Evolutionary conservation across 2,888 invertebrate species (phyloP), one percentile per base, ranked within the genome.

Genomic region (Drosophila limbata): DNA sequence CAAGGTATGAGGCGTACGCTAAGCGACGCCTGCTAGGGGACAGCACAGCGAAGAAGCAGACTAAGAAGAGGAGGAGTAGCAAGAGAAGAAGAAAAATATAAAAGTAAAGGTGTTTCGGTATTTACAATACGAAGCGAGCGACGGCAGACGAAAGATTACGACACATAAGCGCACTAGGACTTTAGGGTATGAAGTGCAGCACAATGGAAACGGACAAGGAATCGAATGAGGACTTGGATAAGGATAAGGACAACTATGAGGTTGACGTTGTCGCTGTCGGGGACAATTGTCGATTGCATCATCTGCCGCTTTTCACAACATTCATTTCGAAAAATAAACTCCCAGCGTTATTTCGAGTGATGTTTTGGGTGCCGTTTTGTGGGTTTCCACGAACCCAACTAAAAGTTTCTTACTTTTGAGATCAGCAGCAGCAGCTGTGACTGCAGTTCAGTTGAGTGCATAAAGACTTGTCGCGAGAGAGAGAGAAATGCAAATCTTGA

Each of bases 51-150:
- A 44, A 37, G 50, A 9, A 35, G 17, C 19, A 61, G 28, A 37
- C 3, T 31, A 8, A n/a, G 37, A 44, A 31, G 2, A 25, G 35
- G 31, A 60, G 53, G 15, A 31, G 31, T 4, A 11, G 44, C 1
- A 45, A 31, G n/a, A 5, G 10, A 8, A 13, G 17, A 3, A 8
- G 19, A 25, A 37, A 45, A 71, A 71, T 77, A 73, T 37, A 69
- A 71, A 79, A 75, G 45, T 21, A 87, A 83, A 83, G 87, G 87
- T 83, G 87, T 87, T 83, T 84, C 83, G 73, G 62, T 71, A 77
- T 81, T 79, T 78, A 84, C 69, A 79, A 63, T 59, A 53, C 73
- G 48, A 56, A 37, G 39, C 50, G 35, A 40, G 33, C 42, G 60
- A 72, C 53, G 25, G 45, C 21, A 57, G 45, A 64, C 61, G 64